Evolutionary conservation across 2,113 vertebrate species (phyloP), one percentile per base, ranked within the genome.

Genomic region (Origma solitaria): DNA sequence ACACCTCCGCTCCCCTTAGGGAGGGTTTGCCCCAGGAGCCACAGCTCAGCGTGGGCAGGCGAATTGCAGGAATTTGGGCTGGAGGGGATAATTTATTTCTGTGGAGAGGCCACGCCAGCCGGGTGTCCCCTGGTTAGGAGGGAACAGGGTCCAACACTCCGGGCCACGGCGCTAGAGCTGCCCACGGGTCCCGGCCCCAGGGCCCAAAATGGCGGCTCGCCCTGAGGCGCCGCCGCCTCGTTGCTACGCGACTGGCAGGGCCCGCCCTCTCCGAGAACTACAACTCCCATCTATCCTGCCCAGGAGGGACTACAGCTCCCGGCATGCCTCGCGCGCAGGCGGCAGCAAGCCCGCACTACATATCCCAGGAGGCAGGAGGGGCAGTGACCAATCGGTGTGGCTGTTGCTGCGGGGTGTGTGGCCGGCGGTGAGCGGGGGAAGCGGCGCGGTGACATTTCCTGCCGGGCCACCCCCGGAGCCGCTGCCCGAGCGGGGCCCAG

Each of bases 381-480:
- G 0, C 0, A 0, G 0, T 0, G 3, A 0, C 97, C 98, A 97
- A 96, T 97, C 15, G 6, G 11, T 0, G 33, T 0, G 24, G 49
- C 0, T 0, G 28, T 20, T 77, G 10, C 8, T 89, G 54, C 4
- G 25, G 40, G 40, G 70, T 61, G 70, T 21, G 78, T 61, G n/a
- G 76, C 51, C 53, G 86, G 70, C 44, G 15, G 33, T 1, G 66
- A 71, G 77, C 68, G 77, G 37, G 96, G 95, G 95, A 91, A 96
- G 89, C n/a, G 82, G 97, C 77, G 96, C 86, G 86, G 83, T 98
- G 98, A 97, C 98, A 97, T 97, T 98, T 98, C 97, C 96, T 97
- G 81, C 96, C 96, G 94, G 92, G 87, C 89, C 87, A 44, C 86
- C 81, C 73, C 88, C 68, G 72, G 89, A 97, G 97, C 97, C 96